phyloP scores from a whole-genome alignment of 2,797 vertebrate genomes.

The Nasua narica region DNA sequence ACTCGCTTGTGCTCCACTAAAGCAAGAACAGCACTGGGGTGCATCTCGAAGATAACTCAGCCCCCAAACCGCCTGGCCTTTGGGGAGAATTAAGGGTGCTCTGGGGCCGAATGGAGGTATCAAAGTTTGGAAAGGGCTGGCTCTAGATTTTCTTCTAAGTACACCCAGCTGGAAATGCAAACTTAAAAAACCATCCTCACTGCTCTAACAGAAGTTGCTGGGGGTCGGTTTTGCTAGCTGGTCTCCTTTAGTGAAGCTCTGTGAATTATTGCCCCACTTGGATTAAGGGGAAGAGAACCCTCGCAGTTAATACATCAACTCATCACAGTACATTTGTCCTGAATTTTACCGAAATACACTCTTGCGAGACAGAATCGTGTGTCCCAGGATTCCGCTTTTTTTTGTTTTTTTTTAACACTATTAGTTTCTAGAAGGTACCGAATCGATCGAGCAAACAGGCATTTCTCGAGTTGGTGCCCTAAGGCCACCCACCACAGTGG shows the following conservation, averaged over 20 bases:
- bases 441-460: not conserved
- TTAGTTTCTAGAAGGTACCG: not conserved
- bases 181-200: not conserved
- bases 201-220: not conserved
- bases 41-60: not conserved
- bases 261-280: not conserved
- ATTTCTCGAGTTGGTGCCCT: not conserved
- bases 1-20: not conserved
- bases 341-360: conserved; percentile 23
- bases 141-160: conserved; percentile 7
- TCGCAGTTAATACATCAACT: conserved; percentile 10
- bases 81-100: not conserved
- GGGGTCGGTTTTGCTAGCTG: not conserved
- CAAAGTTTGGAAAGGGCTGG: not conserved
- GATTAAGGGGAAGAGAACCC: not conserved
- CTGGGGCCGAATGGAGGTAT: not conserved
- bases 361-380: not conserved
- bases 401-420: not conserved
- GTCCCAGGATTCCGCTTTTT: not conserved
- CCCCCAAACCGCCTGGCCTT: not conserved
- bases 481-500: not conserved
- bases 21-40: not conserved
- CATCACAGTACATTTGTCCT: not conserved
- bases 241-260: not conserved
- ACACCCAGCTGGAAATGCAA: not conserved